Evolutionary conservation across 2,113 vertebrate genomes (phyloP).

Genomic region (Centropus bengalensis): DNA sequence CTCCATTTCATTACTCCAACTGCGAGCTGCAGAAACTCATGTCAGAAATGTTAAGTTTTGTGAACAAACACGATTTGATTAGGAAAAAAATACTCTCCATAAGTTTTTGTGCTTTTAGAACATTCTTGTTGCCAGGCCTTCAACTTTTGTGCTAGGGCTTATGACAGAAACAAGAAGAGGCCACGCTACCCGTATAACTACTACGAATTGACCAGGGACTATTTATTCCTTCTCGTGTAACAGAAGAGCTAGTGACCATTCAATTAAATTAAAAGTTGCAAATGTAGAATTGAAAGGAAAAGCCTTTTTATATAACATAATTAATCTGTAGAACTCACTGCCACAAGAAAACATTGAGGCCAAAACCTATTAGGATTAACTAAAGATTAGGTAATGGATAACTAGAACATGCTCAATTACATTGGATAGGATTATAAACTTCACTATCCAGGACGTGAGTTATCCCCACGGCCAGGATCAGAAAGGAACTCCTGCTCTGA

Average conservation of each 20-base stretch:
- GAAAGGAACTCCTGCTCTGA: not conserved
- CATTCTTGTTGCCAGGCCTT: not conserved
- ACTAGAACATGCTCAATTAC: constrained; percentile 64
- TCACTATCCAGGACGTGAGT: constrained; percentile 48
- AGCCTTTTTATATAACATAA: constrained; percentile 67
- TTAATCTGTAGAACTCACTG: constrained; percentile 64
- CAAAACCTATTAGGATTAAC: constrained; percentile 70
- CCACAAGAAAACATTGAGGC: constrained; percentile 64
- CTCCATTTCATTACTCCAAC: fast-evolving
- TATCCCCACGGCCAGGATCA: not conserved
- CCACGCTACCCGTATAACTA: not conserved
- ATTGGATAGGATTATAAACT: constrained; percentile 68
- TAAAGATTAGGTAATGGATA: constrained; percentile 71
- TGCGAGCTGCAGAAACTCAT: not conserved
- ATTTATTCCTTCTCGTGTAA: not conserved
- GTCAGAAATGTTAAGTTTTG: not conserved
- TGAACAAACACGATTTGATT: not conserved
- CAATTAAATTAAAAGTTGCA: constrained; percentile 55
- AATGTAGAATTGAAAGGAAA: constrained; percentile 65
- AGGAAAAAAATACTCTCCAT: not conserved
- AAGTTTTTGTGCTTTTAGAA: not conserved
- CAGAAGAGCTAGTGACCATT: not conserved
- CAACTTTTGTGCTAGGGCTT: not conserved
- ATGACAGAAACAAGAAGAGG: not conserved
- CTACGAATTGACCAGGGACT: not conserved